Conservation (phyloP, 1,140 invertebrate genomes). For the Grapholita molesta region DNA sequence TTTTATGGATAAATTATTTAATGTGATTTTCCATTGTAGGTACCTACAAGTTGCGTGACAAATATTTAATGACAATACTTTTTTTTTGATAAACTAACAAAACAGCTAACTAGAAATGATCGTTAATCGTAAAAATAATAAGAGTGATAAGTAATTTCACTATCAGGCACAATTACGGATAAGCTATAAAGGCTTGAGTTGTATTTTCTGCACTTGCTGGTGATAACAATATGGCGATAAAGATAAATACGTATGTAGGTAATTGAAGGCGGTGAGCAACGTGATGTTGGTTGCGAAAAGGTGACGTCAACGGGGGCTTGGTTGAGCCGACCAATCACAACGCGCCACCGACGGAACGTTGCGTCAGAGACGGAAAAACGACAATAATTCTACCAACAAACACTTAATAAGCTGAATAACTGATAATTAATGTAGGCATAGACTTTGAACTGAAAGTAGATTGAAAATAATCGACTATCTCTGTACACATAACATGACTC, state of each 20-base stretch:
- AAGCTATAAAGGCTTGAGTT: neutral
- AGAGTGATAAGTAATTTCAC: no score
- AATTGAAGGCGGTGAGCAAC: conserved; percentile 31
- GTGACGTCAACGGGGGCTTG: conserved; percentile 61
- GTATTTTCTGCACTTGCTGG: neutral
- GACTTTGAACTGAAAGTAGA: neutral
- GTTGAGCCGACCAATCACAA: conserved; percentile 51
- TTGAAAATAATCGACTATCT: neutral
- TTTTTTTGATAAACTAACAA: no score
- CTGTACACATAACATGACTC: neutral
- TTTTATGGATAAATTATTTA: no score
- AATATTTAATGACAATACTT: no score
- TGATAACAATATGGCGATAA: conserved; percentile 13
- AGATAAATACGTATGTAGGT: conserved; percentile 19
- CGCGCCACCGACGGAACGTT: conserved; percentile 32
- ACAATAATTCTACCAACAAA: conserved; percentile 24
- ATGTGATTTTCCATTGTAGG: no score
- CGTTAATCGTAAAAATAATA: neutral
- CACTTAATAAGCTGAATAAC: conserved; percentile 18
- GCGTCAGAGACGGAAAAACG: conserved; percentile 44
- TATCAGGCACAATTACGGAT: no score
- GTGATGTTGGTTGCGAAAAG: conserved; percentile 26
- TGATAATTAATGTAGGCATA: neutral
- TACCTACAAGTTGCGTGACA: no score
- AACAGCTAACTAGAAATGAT: no score